Conservation (phyloP, 1,140 invertebrate species). For the Macrosteles quadrilineatus region DNA sequence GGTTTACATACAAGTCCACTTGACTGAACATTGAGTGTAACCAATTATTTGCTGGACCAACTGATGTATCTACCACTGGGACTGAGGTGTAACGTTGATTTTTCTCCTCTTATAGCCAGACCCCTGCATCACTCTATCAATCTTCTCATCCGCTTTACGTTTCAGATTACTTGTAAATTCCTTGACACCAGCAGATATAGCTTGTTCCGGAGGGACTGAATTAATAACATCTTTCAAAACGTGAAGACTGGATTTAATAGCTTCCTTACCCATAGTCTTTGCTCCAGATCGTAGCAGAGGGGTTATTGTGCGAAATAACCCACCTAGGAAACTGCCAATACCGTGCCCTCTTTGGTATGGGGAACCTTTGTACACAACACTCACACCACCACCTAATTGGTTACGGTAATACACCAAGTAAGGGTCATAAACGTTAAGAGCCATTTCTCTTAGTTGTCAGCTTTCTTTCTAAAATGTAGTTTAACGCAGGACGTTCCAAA, state of each 20-base stretch:
- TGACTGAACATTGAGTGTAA: slow-evolving; percentile 34
- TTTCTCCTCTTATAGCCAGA: not conserved
- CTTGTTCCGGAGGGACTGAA: not conserved
- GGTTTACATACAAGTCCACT: slow-evolving; percentile 51
- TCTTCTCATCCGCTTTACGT: not conserved
- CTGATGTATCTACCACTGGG: slow-evolving; percentile 26
- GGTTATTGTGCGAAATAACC: not conserved
- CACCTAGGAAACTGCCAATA: not conserved
- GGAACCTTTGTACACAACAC: not conserved
- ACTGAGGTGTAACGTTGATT: not conserved
- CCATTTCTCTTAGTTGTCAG: slow-evolving; percentile 39
- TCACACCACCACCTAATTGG: not conserved
- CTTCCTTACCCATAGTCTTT: not conserved
- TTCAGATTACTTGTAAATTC: not conserved
- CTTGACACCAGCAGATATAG: not conserved
- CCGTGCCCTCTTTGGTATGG: not conserved
- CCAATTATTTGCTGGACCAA: not conserved
- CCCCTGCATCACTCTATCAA: not conserved
- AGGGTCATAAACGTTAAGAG: not conserved
- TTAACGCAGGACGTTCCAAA: slow-evolving; percentile 2
- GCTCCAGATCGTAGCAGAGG: not conserved
- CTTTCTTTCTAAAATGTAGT: not conserved
- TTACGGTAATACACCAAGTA: not conserved
- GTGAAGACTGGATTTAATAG: not conserved
- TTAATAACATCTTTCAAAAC: not conserved